Evolutionary conservation across 2,888 invertebrate genomes (phyloP).

Genomic region (Cephus pulcher): DNA sequence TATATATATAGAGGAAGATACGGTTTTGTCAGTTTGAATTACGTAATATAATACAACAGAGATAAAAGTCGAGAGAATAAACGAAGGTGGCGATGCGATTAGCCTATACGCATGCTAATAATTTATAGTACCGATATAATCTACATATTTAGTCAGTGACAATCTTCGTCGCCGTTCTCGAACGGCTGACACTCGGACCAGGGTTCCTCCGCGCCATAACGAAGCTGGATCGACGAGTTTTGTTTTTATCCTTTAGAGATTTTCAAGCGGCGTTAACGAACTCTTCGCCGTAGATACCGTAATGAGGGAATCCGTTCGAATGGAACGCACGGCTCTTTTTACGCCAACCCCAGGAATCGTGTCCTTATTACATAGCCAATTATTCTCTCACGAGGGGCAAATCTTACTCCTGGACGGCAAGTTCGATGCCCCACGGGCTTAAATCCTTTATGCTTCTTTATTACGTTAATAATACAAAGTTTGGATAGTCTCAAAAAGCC

Average conservation of each 20-base stretch:
- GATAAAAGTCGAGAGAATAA: background rate
- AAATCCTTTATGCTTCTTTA: conserved; percentile 17
- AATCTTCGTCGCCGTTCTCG: background rate
- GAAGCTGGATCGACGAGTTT: background rate
- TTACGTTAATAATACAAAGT: conserved; percentile 35
- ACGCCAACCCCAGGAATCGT: background rate
- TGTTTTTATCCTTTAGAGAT: background rate
- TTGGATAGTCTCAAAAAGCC: conserved; percentile 7
- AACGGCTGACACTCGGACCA: background rate
- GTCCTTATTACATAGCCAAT: background rate
- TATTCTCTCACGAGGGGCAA: background rate
- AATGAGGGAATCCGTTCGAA: background rate
- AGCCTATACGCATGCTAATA: background rate
- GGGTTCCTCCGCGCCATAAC: background rate
- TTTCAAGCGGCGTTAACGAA: background rate
- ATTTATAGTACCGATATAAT: background rate
- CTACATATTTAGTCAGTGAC: background rate
- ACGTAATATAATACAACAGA: background rate
- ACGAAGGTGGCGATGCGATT: background rate
- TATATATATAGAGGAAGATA: conserved; percentile 25
- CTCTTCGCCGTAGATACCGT: background rate
- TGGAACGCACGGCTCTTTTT: background rate
- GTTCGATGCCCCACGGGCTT: background rate
- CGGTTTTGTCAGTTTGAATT: background rate
- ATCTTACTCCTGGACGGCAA: background rate